Base-by-base conservation (phyloP, 2,888 invertebrate species). In the Atherix ibis region DNA sequence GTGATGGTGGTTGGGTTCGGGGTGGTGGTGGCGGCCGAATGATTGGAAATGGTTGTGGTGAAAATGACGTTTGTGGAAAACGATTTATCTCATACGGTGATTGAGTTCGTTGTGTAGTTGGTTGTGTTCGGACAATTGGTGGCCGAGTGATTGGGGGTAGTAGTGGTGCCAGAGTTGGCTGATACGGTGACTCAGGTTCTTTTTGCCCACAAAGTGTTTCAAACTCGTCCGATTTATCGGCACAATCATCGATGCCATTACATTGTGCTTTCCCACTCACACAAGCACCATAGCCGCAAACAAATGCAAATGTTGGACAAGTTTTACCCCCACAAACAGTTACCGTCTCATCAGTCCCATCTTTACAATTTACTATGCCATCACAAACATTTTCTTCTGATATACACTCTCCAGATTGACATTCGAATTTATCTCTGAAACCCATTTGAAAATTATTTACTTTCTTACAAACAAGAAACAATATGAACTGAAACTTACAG, bases 211-310 rank as follows among this genome's bases (percentile, higher is more conserved):
- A 42, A n/a, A 40, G n/a, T 18, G 13, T 4, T 3, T 14, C 19
- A 9, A 25, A 18, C 30, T 43, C 43, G 34, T 44, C 43, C 2
- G 43, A 41, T 1, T 27, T 34, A 37, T 44, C 45, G n/a, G 32
- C 18, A 32, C 46, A 46, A 26, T 44, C 40, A 10, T 3, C 31
- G 15, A 28, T 32, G 4, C 36, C 35, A 30, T 43, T 37, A 41
- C 77, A 77, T 30, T 59, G 54, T 1, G 63, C 53, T 14, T 65
- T 64, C 4, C 64, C 59, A 36, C 68, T 67, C 0, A 73, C 63
- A 42, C 75, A 75, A 0, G 68, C 73, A 2, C 73, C 73, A 44
- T 74, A 73, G 1, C 62, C 60, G 46, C 74, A 75, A 27, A 68
- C 67, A 54, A 71, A 74, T 30, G 68, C 56, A 40, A 65, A 63